Evolutionary conservation across 2,113 vertebrate genomes (phyloP).

Genomic region (Phocoena sinus): DNA sequence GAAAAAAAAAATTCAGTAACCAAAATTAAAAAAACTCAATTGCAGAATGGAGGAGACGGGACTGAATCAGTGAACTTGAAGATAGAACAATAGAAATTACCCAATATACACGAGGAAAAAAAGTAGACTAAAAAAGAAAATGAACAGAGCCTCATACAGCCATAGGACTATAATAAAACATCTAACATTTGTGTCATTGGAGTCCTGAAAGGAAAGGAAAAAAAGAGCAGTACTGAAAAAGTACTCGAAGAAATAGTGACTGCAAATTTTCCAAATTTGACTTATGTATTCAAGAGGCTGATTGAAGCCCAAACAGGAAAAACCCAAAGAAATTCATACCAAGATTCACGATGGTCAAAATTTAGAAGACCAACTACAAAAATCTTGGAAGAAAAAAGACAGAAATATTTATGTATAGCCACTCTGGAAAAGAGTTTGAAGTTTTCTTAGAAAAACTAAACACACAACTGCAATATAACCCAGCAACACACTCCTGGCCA

Average conservation of each 20-base stretch:
- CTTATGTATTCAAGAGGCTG: neutral
- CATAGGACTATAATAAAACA: neutral
- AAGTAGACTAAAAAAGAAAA: neutral
- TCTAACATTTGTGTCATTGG: neutral
- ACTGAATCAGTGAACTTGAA: neutral
- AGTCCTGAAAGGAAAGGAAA: neutral
- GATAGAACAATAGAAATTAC: neutral
- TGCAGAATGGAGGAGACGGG: neutral
- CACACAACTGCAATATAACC: neutral
- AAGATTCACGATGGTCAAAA: neutral
- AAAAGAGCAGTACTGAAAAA: neutral
- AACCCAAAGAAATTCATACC: neutral
- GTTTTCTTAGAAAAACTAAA: neutral
- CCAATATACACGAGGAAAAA: neutral
- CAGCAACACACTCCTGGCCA: neutral
- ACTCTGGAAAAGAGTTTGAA: neutral
- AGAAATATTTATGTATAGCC: neutral
- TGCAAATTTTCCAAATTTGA: neutral
- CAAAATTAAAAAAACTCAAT: neutral
- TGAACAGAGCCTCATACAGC: neutral
- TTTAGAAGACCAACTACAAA: neutral
- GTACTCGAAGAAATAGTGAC: neutral
- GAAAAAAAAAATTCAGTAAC: neutral
- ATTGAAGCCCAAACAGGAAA: neutral
- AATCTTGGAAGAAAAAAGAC: neutral